Conservation (phyloP, 2,113 vertebrate species). For the Sinocyclocheilus anshuiensis region DNA sequence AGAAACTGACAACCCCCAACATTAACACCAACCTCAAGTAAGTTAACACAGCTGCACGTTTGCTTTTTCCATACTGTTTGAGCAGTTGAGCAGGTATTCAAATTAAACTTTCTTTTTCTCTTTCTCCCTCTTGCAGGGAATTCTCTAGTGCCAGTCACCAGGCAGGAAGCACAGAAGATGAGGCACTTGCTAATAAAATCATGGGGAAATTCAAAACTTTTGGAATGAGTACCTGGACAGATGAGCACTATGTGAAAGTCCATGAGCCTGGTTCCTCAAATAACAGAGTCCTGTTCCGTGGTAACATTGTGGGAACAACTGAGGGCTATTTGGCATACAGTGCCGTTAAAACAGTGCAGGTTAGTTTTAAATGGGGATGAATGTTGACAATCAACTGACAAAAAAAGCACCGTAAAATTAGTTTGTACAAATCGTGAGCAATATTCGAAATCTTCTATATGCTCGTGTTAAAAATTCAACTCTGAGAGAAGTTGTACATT, state of each 20-base stretch:
- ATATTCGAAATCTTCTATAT: not conserved
- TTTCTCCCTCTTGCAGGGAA: conserved; percentile 56
- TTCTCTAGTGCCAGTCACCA: conserved; percentile 65
- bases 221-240: conserved; percentile 78
- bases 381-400: no score
- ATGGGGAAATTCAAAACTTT: conserved; percentile 66
- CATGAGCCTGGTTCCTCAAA: conserved; percentile 68
- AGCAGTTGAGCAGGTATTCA: not conserved
- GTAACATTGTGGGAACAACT: not conserved
- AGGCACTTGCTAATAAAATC: conserved; percentile 67
- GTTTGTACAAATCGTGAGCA: not conserved
- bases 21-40: conserved; percentile 76
- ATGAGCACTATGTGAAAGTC: conserved; percentile 86
- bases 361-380: conserved; percentile 61
- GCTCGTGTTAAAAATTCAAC: no score
- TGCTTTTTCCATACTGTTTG: not conserved
- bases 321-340: conserved; percentile 86
- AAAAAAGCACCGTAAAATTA: not conserved
- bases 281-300: conserved; percentile 67
- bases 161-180: conserved; percentile 82
- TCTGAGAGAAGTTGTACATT: no score
- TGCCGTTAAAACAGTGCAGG: conserved; percentile 60
- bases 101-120: not conserved
- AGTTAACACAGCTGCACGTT: conserved; percentile 18
- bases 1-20: conserved; percentile 50